Evolutionary conservation across 2,797 vertebrate genomes (phyloP).

Genomic region (Leptoclinus maculatus): DNA sequence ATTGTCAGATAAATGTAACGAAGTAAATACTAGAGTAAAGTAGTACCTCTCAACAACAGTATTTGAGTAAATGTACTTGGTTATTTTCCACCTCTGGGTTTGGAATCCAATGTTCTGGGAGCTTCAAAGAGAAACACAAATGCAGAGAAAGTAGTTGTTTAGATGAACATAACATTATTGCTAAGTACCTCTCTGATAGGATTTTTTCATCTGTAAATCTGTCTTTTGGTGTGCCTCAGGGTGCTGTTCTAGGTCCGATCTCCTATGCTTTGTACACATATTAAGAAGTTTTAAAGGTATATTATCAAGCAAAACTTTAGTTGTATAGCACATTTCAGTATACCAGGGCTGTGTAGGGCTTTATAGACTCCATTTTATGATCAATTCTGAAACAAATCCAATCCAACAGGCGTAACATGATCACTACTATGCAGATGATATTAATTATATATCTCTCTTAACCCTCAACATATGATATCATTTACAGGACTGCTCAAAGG

Average conservation of each 20-base stretch:
- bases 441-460: not conserved
- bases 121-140: too few relatives aligned
- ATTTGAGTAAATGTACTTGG: not conserved
- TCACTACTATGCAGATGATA: not conserved
- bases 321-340: too few relatives aligned
- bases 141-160: not conserved
- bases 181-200: too few relatives aligned
- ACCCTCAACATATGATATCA: too few relatives aligned
- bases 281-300: too few relatives aligned
- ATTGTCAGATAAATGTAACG: not conserved
- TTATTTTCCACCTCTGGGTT: not conserved
- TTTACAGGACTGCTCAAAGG: not conserved
- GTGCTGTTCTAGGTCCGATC: too few relatives aligned
- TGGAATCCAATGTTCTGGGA: not conserved
- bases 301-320: not conserved
- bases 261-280: too few relatives aligned
- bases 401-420: not conserved
- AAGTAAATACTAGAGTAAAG: not conserved
- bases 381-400: not conserved
- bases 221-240: too few relatives aligned
- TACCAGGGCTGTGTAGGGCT: not conserved
- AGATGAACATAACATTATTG: not conserved
- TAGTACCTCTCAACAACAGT: not conserved
- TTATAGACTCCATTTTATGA: not conserved
- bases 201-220: too few relatives aligned